Evolutionary conservation across 1,140 invertebrate species (phyloP).

Genomic region (Globodera rostochiensis): DNA sequence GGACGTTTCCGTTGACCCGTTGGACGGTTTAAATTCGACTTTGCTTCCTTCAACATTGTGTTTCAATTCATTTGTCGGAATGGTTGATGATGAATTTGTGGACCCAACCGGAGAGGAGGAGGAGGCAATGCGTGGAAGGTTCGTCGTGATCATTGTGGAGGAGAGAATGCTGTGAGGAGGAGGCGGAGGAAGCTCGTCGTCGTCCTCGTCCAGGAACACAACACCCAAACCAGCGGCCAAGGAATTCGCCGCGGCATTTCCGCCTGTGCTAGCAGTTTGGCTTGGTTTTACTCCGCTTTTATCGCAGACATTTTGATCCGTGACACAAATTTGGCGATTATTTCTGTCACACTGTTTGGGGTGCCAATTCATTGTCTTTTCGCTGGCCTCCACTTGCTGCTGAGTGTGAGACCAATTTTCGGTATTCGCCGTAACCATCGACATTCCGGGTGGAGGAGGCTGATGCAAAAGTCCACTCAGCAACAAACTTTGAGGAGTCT

Average conservation of each 20-base stretch:
- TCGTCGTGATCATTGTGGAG: not conserved
- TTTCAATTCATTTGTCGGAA: not conserved
- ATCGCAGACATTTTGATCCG: not conserved
- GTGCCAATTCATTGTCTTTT: not conserved
- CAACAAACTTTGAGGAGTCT: conserved; percentile 7
- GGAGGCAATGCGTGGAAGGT: conserved; percentile 6
- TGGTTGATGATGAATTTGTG: not conserved
- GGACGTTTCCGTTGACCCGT: not conserved
- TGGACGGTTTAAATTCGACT: not conserved
- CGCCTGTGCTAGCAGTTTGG: not conserved
- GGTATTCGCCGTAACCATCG: not conserved
- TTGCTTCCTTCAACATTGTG: not conserved
- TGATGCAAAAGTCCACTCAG: not conserved
- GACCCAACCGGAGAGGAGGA: conserved; percentile 8
- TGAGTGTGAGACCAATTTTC: not conserved
- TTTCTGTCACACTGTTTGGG: not conserved
- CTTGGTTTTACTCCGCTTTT: not conserved
- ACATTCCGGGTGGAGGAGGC: conserved; percentile 48
- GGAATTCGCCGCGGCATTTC: not conserved
- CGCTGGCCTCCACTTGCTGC: not conserved
- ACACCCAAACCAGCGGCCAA: not conserved
- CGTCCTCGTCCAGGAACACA: conserved; percentile 38
- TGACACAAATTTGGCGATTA: not conserved
- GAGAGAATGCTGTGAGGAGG: conserved; percentile 33
- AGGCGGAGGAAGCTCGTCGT: conserved; percentile 49